A percentile compares a stretch with the other conserved stretches of the same genome.
phyloP scores from a whole-genome alignment of 2,797 vertebrate species.

The Jordanella pulchra region DNA sequence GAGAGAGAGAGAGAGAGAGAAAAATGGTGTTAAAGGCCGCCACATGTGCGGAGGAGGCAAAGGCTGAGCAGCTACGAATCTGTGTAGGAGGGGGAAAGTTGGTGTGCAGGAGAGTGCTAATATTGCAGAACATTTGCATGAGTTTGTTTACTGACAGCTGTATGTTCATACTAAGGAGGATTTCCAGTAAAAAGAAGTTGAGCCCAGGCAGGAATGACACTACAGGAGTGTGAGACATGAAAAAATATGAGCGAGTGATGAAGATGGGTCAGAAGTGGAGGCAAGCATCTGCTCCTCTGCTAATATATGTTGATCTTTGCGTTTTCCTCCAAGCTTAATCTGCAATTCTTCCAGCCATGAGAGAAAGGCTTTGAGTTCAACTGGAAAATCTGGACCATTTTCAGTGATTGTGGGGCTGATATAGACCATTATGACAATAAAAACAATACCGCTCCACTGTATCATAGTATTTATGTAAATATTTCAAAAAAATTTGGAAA shows the following conservation, averaged over 20 bases:
- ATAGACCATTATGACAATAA: too few species aligned
- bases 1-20: slow-evolving; percentile 10
- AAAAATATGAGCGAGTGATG: slow-evolving; percentile 7
- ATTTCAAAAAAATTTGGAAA: too few species aligned
- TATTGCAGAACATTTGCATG: slow-evolving; percentile 28
- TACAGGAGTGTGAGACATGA: background rate
- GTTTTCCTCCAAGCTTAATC: slow-evolving; percentile 16
- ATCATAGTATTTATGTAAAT: too few species aligned
- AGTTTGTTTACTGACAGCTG: slow-evolving; percentile 18
- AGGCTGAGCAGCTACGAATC: background rate
- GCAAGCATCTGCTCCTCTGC: slow-evolving; percentile 31
- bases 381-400: too few species aligned
- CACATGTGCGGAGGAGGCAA: background rate
- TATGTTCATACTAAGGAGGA: slow-evolving; percentile 20
- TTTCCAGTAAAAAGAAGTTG: background rate
- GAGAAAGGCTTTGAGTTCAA: background rate
- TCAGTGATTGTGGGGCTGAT: too few species aligned
- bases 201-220: slow-evolving; percentile 1
- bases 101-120: background rate
- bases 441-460: too few species aligned
- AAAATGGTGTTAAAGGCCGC: background rate
- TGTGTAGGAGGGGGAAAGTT: slow-evolving; percentile 2
- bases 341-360: background rate
- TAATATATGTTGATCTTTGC: slow-evolving; percentile 20
- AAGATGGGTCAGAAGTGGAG: background rate